phyloP scores from a whole-genome alignment of 2,888 invertebrate species.

The Elaeidobius kamerunicus region DNA sequence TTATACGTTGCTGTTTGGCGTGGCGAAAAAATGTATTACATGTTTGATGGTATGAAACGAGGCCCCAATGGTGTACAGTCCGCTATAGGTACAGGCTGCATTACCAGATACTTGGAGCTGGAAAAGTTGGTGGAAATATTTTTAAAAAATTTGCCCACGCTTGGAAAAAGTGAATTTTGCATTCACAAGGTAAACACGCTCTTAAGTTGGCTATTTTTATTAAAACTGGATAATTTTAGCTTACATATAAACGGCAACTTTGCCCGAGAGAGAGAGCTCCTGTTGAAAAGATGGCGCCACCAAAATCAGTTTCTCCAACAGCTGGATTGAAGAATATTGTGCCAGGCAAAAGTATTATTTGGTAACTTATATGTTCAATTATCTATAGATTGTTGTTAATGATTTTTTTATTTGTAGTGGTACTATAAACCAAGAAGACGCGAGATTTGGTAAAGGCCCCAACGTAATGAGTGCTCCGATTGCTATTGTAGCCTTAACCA shows the following conservation, averaged over 20 bases:
- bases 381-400: not conserved
- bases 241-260: slow-evolving; percentile 35
- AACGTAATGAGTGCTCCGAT: slow-evolving; percentile 56
- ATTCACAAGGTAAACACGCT: slow-evolving; percentile 37
- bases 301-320: slow-evolving; percentile 29
- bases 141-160: slow-evolving; percentile 41
- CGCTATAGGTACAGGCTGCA: slow-evolving; percentile 46
- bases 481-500: slow-evolving; percentile 57
- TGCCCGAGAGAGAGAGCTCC: slow-evolving; percentile 41
- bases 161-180: slow-evolving; percentile 42
- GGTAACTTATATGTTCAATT: not conserved
- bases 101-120: slow-evolving; percentile 44
- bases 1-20: slow-evolving; percentile 49
- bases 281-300: slow-evolving; percentile 29
- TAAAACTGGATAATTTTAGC: slow-evolving; percentile 11
- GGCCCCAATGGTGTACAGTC: slow-evolving; percentile 46
- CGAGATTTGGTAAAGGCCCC: slow-evolving; percentile 53
- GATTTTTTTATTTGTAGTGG: slow-evolving; percentile 49
- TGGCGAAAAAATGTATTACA: slow-evolving; percentile 47
- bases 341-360: slow-evolving; percentile 46
- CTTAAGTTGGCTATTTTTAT: not conserved
- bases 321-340: slow-evolving; percentile 37
- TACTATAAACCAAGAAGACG: slow-evolving; percentile 50
- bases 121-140: slow-evolving; percentile 42
- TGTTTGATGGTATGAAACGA: slow-evolving; percentile 51